Evolutionary conservation across 2,888 invertebrate genomes (phyloP), one percentile per base, ranked within the genome.

Genomic region (Laothoe populi): DNA sequence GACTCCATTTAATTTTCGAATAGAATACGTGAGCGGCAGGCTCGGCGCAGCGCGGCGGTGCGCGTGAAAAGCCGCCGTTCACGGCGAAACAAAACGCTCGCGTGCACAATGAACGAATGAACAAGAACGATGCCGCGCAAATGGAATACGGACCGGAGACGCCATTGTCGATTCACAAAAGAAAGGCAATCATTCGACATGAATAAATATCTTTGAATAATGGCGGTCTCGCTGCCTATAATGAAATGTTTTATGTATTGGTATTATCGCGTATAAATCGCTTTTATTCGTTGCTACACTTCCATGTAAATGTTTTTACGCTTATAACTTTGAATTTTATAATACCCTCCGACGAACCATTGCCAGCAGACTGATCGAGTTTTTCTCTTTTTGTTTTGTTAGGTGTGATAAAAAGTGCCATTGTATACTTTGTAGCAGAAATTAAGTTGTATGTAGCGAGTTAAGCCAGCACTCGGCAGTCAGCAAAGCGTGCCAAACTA

Each of bases 201-300:
- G 91, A 92, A 92, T 92, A 91, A 91, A 91, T 89, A 90, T 92
- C 88, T 90, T 89, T 89, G 90, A 92, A 88, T 92, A 92, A 92
- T 92, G 85, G 85, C 74, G 74, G 78, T 81, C 79, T 75, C 82
- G 79, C 81, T 84, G 88, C 86, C 79, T 85, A 83, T 88, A 92
- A 87, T 90, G 87, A 90, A 92, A 92, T 89, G 88, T 90, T 91
- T 91, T 88, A 90, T 88, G 89, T 90, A 86, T 87, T 76, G 82
- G 77, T 85, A 87, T 90, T 89, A 91, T 88, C 83, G 83, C 82
- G 80, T 85, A 84, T 83, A 86, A 88, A 87, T 84, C 85, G 86
- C 80, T 83, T 82, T 79, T 83, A 80, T 83, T 78, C 73, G 68
- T 74, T 78, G 79, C 73, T 73, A 79, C 80, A 80, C 81, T 81